Evolutionary conservation across 2,797 vertebrate genomes (phyloP).

Genomic region (Alectoris magna): DNA sequence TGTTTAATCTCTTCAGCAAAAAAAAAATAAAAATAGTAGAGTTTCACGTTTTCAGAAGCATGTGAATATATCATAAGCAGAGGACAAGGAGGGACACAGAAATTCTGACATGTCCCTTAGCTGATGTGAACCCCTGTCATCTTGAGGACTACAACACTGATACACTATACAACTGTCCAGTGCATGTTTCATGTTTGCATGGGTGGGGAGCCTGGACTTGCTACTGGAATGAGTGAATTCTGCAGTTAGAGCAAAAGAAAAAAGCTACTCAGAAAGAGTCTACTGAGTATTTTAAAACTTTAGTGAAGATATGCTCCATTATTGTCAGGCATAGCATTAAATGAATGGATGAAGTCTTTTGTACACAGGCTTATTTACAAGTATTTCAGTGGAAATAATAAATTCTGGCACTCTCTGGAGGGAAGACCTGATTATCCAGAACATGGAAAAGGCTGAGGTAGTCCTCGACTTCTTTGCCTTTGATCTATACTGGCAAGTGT

Average conservation of each 20-base stretch:
- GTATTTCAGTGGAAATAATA: not conserved
- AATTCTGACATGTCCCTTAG: not conserved
- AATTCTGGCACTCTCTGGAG: not conserved
- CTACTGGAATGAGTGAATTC: not conserved
- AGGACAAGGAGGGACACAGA: not conserved
- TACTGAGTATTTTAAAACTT: not conserved
- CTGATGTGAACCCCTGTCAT: not conserved
- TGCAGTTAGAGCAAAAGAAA: not conserved
- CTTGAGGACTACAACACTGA: not conserved
- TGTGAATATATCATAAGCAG: not conserved
- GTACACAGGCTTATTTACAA: not conserved
- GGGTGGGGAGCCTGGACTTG: not conserved
- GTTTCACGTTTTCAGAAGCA: not conserved
- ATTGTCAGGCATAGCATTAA: not conserved
- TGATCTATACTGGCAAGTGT: too few relatives aligned
- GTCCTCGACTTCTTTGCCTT: too few relatives aligned
- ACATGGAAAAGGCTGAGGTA: not conserved
- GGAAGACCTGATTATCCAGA: not conserved
- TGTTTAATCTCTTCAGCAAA: not conserved
- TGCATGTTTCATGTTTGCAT: rapidly evolving
- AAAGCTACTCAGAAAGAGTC: not conserved
- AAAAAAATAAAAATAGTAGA: not conserved
- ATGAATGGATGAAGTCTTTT: not conserved
- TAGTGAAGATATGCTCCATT: not conserved
- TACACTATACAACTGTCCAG: rapidly evolving